These are phyloP conservation scores for Drosophila lutescens DNA, from an alignment of 2,888 invertebrate species.

Conservation along the genomic window DNA sequence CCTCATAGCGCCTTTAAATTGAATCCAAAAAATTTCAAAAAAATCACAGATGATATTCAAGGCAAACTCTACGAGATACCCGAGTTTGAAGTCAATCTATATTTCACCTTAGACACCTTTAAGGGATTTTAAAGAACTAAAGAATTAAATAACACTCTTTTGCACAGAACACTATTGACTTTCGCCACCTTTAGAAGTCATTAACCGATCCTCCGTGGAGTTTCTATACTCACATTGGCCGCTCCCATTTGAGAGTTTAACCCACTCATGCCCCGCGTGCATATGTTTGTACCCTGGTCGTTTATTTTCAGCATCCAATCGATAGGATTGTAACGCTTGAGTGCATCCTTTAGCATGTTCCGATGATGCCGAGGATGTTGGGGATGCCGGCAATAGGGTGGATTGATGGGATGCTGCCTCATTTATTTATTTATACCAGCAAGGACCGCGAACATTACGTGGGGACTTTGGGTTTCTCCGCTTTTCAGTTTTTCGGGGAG, in stretches of 20 bases:
- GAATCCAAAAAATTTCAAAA: no score
- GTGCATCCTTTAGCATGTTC: constrained; percentile 59
- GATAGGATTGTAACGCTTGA: constrained; percentile 74
- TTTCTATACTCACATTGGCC: not conserved
- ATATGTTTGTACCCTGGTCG: constrained; percentile 8
- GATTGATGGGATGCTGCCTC: constrained; percentile 9
- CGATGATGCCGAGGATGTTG: constrained; percentile 1
- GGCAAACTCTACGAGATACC: no score
- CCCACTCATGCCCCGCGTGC: constrained; percentile 2
- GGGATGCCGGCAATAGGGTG: constrained; percentile 1
- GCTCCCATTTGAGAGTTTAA: constrained; percentile 6
- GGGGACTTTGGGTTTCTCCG: constrained; percentile 1
- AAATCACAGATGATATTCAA: no score
- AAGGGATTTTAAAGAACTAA: no score
- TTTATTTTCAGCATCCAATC: constrained; percentile 74
- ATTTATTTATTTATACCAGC: constrained; percentile 28
- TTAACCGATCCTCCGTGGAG: constrained; percentile 1
- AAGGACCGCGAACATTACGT: not conserved
- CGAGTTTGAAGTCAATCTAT: no score
- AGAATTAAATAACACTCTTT: no score
- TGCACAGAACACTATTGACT: no score
- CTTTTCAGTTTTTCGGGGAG: not conserved
- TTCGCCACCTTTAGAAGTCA: not conserved
- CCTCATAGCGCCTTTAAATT: no score
- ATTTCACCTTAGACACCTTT: no score